Evolutionary conservation across 2,113 vertebrate species (phyloP).

Genomic region (Xenotilapia caudafasciata): DNA sequence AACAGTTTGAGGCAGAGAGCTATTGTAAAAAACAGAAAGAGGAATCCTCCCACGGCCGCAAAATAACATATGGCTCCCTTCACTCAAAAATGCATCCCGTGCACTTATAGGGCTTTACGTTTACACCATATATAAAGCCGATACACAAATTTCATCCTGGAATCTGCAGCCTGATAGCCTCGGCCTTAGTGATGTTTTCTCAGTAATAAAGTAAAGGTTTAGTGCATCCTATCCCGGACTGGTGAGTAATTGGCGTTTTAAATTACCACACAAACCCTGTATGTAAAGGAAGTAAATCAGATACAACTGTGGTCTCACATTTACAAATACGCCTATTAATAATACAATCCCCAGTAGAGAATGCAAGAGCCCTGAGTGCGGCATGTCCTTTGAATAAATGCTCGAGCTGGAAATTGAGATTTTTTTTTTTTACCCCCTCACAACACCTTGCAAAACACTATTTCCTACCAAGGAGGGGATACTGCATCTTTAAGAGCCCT

Average conservation of each 20-base stretch:
- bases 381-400: constrained; percentile 44
- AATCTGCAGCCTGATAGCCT: constrained; percentile 4
- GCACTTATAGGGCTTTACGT: constrained; percentile 55
- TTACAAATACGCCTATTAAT: constrained; percentile 65
- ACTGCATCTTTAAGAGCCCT: constrained; percentile 64
- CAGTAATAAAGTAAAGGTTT: constrained; percentile 46
- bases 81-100: constrained; percentile 59
- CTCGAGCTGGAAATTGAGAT: constrained; percentile 1
- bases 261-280: constrained; percentile 43
- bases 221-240: constrained; percentile 14
- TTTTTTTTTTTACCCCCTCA: background rate
- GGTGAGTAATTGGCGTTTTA: constrained; percentile 53
- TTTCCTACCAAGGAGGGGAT: constrained; percentile 33
- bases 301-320: constrained; percentile 51
- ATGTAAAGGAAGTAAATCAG: constrained; percentile 54
- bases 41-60: constrained; percentile 52
- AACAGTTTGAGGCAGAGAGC: constrained; percentile 65
- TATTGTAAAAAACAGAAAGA: constrained; percentile 62
- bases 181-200: constrained; percentile 16
- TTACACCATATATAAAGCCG: constrained; percentile 43
- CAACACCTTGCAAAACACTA: constrained; percentile 25
- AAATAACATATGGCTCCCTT: constrained; percentile 62
- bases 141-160: constrained; percentile 23
- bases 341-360: constrained; percentile 54
- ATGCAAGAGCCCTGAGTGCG: constrained; percentile 15